A percentile compares a stretch with the other conserved stretches of the same genome.
These are phyloP conservation scores for Neoitamus cyanurus DNA, from an alignment of 2,888 invertebrate genomes.

Conservation along the genomic window DNA sequence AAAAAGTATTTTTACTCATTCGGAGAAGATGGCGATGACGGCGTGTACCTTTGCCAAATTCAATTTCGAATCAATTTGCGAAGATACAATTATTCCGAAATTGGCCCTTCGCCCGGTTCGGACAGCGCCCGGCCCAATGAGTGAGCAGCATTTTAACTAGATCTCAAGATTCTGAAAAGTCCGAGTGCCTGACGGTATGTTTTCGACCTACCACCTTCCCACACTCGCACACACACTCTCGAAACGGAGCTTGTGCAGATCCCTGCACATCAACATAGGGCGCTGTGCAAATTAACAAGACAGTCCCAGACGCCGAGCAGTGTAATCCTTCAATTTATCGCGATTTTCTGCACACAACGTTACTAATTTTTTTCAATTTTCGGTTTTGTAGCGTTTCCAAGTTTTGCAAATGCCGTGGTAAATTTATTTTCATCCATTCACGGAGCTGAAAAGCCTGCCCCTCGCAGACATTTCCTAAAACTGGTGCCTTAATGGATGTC, in stretches of 20 bases:
- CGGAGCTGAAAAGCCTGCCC: neutral
- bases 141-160: constrained; percentile 37
- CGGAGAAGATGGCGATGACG: constrained; percentile 1
- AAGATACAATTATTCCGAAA: constrained; percentile 41
- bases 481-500: constrained; percentile 41
- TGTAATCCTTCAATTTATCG: constrained; percentile 29
- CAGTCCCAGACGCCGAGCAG: neutral
- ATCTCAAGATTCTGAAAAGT: constrained; percentile 2
- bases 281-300: neutral
- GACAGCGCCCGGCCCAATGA: neutral
- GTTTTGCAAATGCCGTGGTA: neutral
- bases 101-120: constrained; percentile 6
- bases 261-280: neutral
- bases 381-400: constrained; percentile 12
- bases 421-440: constrained; percentile 21
- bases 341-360: neutral
- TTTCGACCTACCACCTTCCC: neutral
- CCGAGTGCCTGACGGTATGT: neutral
- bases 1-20: constrained; percentile 18
- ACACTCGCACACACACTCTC: neutral
- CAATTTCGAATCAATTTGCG: constrained; percentile 45
- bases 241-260: neutral
- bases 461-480: constrained; percentile 12
- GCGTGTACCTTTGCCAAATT: constrained; percentile 42
- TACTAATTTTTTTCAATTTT: constrained; percentile 25